Conservation (phyloP, 2,797 vertebrate genomes). For the Enoplosus armatus region DNA sequence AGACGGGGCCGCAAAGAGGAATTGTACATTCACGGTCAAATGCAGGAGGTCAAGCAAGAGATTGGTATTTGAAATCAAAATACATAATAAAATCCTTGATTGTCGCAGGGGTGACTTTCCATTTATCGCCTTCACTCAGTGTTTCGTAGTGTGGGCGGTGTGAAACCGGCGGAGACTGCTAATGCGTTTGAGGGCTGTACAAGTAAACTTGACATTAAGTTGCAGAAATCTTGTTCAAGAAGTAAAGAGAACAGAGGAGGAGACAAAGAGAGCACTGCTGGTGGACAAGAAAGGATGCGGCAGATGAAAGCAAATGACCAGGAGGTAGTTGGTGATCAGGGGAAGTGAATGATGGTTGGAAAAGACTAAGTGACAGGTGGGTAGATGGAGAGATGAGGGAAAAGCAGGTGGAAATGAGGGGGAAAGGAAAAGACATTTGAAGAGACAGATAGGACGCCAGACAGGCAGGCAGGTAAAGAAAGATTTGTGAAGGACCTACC, state of each 20-base stretch:
- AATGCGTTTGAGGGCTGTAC: constrained; percentile 26
- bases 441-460: constrained; percentile 12
- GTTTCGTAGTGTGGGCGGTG: constrained; percentile 42
- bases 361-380: constrained; percentile 43
- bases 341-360: constrained; percentile 58
- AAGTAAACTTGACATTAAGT: constrained; percentile 46
- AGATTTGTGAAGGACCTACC: constrained; percentile 83
- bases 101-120: constrained; percentile 37
- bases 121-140: constrained; percentile 48
- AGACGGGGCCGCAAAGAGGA: neutral
- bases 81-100: constrained; percentile 30
- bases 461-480: constrained; percentile 45
- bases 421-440: neutral
- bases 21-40: neutral
- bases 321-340: neutral
- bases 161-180: constrained; percentile 39
- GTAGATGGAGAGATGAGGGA: constrained; percentile 32
- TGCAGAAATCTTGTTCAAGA: constrained; percentile 37
- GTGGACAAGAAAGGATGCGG: constrained; percentile 9
- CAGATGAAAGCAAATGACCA: constrained; percentile 7
- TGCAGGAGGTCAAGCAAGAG: neutral
- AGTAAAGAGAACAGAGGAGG: constrained; percentile 12
- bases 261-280: neutral
- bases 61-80: constrained; percentile 5
- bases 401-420: constrained; percentile 16